A percentile compares a stretch with the other conserved stretches of the same genome.
These are phyloP conservation scores for Donacobius atricapilla DNA, from an alignment of 2,113 vertebrate species.

Conservation along the genomic window DNA sequence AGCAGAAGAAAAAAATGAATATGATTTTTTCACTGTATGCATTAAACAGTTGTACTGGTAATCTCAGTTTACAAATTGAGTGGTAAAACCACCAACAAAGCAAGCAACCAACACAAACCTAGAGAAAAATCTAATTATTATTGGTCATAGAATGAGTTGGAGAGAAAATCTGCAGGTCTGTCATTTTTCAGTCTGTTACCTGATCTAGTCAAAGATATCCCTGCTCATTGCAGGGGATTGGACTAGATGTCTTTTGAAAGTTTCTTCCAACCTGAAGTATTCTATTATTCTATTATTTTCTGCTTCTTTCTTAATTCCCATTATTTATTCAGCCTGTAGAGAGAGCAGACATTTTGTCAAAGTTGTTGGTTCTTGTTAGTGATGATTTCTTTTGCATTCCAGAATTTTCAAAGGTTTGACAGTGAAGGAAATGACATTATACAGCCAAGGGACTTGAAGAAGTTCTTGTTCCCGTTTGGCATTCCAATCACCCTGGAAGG, in stretches of 20 bases:
- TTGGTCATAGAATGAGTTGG: neutral
- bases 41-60: neutral
- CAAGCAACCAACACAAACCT: neutral
- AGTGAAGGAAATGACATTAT: conserved; percentile 58
- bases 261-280: neutral
- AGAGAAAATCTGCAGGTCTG: neutral
- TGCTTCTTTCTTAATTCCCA: neutral
- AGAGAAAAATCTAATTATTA: neutral
- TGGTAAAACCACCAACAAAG: neutral
- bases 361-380: conserved; percentile 1
- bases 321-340: neutral
- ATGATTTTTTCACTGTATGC: neutral
- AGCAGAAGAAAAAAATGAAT: neutral
- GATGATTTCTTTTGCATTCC: neutral
- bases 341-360: neutral
- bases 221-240: neutral
- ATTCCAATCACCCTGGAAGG: conserved; percentile 72
- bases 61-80: neutral
- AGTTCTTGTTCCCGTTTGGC: conserved; percentile 64
- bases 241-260: neutral
- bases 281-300: neutral
- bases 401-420: conserved; percentile 72
- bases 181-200: neutral
- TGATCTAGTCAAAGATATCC: neutral
- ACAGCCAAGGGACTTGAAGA: conserved; percentile 68